Evolutionary conservation across 2,797 vertebrate genomes (phyloP).

Genomic region (Enteromius radiatus): DNA sequence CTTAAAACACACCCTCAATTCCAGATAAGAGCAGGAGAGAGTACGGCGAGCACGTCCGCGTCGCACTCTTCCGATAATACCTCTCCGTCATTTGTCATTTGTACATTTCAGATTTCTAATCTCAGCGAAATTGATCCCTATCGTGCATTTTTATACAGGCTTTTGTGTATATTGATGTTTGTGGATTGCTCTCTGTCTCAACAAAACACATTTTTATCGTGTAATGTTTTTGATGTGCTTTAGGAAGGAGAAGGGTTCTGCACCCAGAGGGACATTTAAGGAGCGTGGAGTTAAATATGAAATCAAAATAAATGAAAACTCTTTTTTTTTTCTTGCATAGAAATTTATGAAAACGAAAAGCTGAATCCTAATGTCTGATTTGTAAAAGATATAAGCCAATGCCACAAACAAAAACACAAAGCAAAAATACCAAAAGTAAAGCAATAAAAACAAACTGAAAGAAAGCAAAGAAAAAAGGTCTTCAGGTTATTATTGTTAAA

Average conservation of each 20-base stretch:
- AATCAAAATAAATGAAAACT: not conserved
- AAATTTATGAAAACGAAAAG: not conserved
- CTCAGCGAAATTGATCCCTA: constrained; percentile 30
- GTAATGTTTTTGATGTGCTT: constrained; percentile 24
- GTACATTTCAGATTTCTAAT: constrained; percentile 35
- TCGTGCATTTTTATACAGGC: constrained; percentile 33
- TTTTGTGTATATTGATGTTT: constrained; percentile 48
- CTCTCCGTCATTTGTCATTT: constrained; percentile 42
- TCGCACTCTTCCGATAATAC: constrained; percentile 43
- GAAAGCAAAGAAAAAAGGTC: not conserved
- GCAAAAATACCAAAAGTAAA: not conserved
- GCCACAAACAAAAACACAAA: not conserved
- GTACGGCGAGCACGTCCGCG: constrained; percentile 24
- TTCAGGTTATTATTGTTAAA: not conserved
- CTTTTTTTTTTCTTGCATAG: not conserved
- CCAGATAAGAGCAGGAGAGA: constrained; percentile 52
- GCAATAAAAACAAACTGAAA: not conserved
- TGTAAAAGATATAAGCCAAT: not conserved
- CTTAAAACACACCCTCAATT: constrained; percentile 58
- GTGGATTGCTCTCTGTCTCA: constrained; percentile 26
- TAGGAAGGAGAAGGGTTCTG: not conserved
- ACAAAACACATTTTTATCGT: constrained; percentile 40
- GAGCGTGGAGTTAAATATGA: not conserved
- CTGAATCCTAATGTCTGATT: not conserved
- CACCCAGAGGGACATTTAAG: constrained; percentile 1